Percentiles rank a stretch among this genome's conserved stretches.
Evolutionary conservation across 2,113 vertebrate genomes (phyloP).

Genomic region (Syngnathus typhle): DNA sequence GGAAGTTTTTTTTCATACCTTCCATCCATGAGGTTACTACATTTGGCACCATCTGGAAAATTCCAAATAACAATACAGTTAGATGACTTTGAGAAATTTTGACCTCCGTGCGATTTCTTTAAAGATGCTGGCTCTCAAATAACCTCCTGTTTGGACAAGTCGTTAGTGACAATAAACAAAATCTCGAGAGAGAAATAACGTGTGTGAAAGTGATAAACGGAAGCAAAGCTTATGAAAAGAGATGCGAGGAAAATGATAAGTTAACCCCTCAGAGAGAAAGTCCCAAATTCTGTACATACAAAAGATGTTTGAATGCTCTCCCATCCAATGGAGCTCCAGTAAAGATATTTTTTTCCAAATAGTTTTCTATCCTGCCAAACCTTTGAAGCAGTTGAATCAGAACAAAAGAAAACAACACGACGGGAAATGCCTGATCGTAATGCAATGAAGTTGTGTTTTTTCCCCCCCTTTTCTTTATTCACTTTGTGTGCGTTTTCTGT

Average conservation of each 20-base stretch:
- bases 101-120: constrained; percentile 4
- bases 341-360: constrained; percentile 47
- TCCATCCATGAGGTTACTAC: constrained; percentile 8
- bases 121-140: not conserved
- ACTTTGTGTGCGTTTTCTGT: constrained; percentile 38
- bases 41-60: constrained; percentile 8
- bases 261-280: constrained; percentile 27
- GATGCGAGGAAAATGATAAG: constrained; percentile 15
- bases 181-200: constrained; percentile 12
- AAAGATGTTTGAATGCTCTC: constrained; percentile 21
- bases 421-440: constrained; percentile 21
- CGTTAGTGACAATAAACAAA: constrained; percentile 35
- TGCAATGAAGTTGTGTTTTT: constrained; percentile 32
- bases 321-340: constrained; percentile 36
- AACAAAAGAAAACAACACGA: constrained; percentile 33
- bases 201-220: constrained; percentile 42
- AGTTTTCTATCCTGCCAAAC: constrained; percentile 26
- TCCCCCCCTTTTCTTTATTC: constrained; percentile 26
- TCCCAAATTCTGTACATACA: constrained; percentile 8
- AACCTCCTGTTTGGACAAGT: constrained; percentile 23
- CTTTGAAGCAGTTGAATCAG: constrained; percentile 54
- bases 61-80: constrained; percentile 12
- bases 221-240: constrained; percentile 15
- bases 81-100: constrained; percentile 10
- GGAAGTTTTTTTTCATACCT: constrained; percentile 12